Conservation (phyloP, 2,797 vertebrate genomes). For the Oryzias dopingdopingensis region DNA sequence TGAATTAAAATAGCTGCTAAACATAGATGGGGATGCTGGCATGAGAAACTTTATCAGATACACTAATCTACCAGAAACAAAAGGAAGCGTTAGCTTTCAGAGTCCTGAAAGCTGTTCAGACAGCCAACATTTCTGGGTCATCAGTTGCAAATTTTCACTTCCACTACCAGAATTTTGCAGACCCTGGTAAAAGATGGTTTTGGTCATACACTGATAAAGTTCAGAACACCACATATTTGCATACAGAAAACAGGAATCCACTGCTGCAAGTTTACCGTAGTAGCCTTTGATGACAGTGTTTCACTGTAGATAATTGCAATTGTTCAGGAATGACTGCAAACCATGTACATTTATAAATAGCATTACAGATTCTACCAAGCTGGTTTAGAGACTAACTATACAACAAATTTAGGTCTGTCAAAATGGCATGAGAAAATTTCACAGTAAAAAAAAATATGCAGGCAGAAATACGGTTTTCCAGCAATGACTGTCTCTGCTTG, state of each 20-base stretch:
- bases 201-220: slow-evolving; percentile 9
- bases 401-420: slow-evolving; percentile 16
- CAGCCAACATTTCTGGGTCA: too few species aligned
- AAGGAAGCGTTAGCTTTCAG: too few species aligned
- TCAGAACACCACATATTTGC: slow-evolving; percentile 37
- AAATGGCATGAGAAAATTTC: slow-evolving; percentile 44
- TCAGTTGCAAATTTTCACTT: slow-evolving; percentile 17
- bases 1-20: slow-evolving; percentile 22
- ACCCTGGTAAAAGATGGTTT: slow-evolving; percentile 22
- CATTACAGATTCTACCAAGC: slow-evolving; percentile 23
- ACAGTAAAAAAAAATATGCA: slow-evolving; percentile 43
- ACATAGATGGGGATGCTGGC: slow-evolving; percentile 3
- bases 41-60: not conserved
- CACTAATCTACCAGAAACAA: not conserved
- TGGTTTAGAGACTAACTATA: slow-evolving; percentile 11
- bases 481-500: slow-evolving; percentile 9
- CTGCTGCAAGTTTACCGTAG: slow-evolving; percentile 18
- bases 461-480: slow-evolving; percentile 34
- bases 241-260: slow-evolving; percentile 28
- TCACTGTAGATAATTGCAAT: slow-evolving; percentile 25
- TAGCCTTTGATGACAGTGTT: slow-evolving; percentile 34
- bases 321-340: slow-evolving; percentile 18
- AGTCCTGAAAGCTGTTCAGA: not conserved
- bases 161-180: slow-evolving; percentile 20
- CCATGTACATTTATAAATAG: slow-evolving; percentile 13